Base-by-base conservation (phyloP, 2,888 invertebrate genomes). In the Ceriagrion tenellum region DNA sequence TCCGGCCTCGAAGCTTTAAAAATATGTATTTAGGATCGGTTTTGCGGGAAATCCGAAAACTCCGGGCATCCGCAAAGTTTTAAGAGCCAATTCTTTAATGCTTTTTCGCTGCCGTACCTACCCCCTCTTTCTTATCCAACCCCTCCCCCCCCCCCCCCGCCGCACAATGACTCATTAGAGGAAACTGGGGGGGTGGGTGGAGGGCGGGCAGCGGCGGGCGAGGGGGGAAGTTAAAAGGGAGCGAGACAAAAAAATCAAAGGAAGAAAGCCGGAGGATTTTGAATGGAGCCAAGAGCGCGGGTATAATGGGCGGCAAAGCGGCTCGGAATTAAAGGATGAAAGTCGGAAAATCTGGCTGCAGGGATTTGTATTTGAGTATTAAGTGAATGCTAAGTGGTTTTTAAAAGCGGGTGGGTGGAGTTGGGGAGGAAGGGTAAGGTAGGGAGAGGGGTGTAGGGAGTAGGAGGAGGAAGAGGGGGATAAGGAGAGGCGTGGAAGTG, bases 261-360 rank as follows among this genome's bases (percentile, higher is more conserved):
- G 89, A 55, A 89, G 55, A n/a, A 89, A 55, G 23, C n/a, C 55
- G 55, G 81, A 81, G 81, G 81, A 81, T 81, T 59, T 81, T 81
- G 81, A 81, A 81, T 81, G 81, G 81, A 81, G 81, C 81, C 81
- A 81, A 81, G 81, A 81, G 81, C 81, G 81, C 81, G 81, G 69
- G 81, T 81, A 81, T 81, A 81, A 55, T 47, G 89, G 89, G 55
- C 55, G 89, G 89, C 30, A 81, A 81, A 81, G 81, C 81, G 26
- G 81, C 81, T 81, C 35, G 47, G 47, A 55, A 89, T 55, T 47
- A 55, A 55, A 89, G 89, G 89, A 55, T 55, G 89, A 89, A 89
- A 89, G 55, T 89, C 47, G 89, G 89, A 16, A 81, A 81, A 81
- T 81, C 81, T 81, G 81, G 81, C 81, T 81, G 81, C 81, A 16